Conservation (phyloP, 2,797 vertebrate species). For the Spizella passerina region DNA sequence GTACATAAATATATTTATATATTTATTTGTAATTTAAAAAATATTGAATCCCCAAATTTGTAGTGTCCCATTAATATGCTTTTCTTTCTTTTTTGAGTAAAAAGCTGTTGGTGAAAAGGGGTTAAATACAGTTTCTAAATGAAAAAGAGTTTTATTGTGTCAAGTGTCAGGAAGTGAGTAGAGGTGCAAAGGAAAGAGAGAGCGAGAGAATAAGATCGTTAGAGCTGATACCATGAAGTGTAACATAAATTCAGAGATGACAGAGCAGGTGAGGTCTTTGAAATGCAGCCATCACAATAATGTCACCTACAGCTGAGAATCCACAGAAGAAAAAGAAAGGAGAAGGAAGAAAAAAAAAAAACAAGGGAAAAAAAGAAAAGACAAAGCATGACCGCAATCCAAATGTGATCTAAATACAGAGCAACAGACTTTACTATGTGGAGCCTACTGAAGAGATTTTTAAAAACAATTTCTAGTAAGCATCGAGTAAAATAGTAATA, state of each 20-base stretch:
- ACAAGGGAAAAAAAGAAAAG: not conserved
- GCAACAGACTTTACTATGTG: not conserved
- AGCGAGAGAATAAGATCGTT: constrained; percentile 71
- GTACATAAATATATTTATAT: not conserved
- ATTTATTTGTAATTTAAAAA: constrained; percentile 33
- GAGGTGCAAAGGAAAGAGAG: constrained; percentile 73
- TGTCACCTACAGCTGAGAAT: constrained; percentile 59
- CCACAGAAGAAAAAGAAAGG: not conserved
- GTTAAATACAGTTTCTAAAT: constrained; percentile 78
- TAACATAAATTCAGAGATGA: constrained; percentile 74
- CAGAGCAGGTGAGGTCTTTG: constrained; percentile 69
- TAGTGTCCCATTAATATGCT: constrained; percentile 21
- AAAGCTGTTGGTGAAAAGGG: constrained; percentile 62
- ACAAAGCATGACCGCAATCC: not conserved
- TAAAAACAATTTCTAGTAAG: not conserved
- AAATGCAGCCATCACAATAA: constrained; percentile 29
- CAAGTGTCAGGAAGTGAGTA: constrained; percentile 79
- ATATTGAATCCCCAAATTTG: constrained; percentile 25
- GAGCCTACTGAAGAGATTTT: not conserved
- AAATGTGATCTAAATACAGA: constrained; percentile 13
- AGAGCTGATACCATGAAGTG: constrained; percentile 69
- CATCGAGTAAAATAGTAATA: not conserved
- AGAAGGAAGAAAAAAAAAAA: not conserved
- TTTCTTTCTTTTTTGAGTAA: constrained; percentile 67
- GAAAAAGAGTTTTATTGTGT: constrained; percentile 77